Evolutionary conservation across 2,888 invertebrate species (phyloP).

Genomic region (Hyalella azteca): DNA sequence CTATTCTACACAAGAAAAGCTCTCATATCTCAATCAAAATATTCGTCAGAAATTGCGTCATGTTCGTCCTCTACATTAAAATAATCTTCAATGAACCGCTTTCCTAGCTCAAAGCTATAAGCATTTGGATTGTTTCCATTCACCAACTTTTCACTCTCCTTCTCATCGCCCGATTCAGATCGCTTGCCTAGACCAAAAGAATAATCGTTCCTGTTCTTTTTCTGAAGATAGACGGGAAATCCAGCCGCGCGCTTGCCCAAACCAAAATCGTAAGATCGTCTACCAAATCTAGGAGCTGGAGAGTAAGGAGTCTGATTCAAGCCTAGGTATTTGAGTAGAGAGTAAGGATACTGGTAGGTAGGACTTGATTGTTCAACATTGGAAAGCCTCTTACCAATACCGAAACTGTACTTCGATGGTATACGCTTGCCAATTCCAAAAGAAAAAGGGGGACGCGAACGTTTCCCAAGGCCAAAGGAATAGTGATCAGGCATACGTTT

Average conservation of each 20-base stretch:
- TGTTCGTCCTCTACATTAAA: not conserved
- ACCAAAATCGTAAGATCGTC: slow-evolving; percentile 12
- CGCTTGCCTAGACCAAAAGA: slow-evolving; percentile 1
- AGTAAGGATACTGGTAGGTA: not conserved
- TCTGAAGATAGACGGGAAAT: not conserved
- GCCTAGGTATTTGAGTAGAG: slow-evolving; percentile 6
- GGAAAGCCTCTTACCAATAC: not conserved
- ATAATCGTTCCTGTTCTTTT: not conserved
- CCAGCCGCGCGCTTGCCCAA: not conserved
- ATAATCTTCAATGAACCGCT: not conserved
- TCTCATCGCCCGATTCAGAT: not conserved
- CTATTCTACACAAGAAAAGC: no score
- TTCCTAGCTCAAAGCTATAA: slow-evolving; percentile 2
- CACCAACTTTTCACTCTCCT: not conserved
- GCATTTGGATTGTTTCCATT: not conserved
- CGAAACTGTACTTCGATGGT: slow-evolving; percentile 4
- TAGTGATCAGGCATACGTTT: slow-evolving; percentile 16
- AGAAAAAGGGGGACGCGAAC: slow-evolving; percentile 6
- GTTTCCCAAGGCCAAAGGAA: not conserved
- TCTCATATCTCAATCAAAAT: not conserved
- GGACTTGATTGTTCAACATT: not conserved
- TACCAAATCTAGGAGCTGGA: not conserved
- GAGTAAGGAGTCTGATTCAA: not conserved
- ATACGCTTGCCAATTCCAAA: not conserved
- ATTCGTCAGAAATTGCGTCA: not conserved